Evolutionary conservation across 2,113 vertebrate species (phyloP).

Genomic region (Phasianus colchicus): DNA sequence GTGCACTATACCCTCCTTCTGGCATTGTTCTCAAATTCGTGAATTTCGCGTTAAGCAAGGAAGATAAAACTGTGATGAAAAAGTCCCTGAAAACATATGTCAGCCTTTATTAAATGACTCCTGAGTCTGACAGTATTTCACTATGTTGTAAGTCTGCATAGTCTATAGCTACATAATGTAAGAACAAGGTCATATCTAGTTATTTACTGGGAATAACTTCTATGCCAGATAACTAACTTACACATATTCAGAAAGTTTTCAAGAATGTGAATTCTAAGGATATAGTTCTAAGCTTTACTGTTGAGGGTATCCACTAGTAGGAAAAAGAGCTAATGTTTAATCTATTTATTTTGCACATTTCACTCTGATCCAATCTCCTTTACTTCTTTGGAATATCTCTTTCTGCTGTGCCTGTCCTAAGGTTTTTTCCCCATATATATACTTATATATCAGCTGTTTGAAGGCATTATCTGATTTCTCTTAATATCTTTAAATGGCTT

Average conservation of each 20-base stretch:
- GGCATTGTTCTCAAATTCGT: background rate
- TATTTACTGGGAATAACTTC: background rate
- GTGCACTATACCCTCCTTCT: background rate
- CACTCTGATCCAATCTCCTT: background rate
- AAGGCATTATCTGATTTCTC: background rate
- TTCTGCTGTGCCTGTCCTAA: background rate
- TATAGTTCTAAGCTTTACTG: background rate
- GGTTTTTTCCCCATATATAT: background rate
- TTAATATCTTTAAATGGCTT: background rate
- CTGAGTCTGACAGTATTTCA: background rate
- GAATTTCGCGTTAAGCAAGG: background rate
- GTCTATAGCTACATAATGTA: background rate
- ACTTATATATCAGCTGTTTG: background rate
- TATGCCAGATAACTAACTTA: background rate
- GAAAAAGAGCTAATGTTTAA: background rate
- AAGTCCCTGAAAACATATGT: background rate
- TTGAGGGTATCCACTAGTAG: background rate
- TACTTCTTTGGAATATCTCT: background rate
- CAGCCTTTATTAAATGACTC: background rate
- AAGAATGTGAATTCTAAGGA: background rate
- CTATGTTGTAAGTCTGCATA: background rate
- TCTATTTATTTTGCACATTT: background rate
- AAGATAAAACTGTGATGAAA: background rate
- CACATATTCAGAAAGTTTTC: background rate
- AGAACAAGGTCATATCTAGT: background rate